Conservation (phyloP, 1,140 invertebrate genomes). For the Phortica variegata region DNA sequence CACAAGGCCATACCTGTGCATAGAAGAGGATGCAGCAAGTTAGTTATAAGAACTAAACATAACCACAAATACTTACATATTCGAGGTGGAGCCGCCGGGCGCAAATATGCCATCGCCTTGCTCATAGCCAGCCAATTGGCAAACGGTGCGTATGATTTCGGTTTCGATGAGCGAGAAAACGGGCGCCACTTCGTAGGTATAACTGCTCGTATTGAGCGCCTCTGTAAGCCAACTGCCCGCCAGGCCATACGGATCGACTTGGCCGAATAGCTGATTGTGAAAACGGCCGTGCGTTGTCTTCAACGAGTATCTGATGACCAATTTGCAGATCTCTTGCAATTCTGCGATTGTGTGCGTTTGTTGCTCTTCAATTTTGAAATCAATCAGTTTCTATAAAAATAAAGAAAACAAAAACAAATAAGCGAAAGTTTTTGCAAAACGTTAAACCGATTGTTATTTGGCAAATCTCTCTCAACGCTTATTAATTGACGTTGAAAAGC, state of each 20-base stretch:
- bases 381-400: conserved; percentile 57
- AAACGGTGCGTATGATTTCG: conserved; percentile 64
- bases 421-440: neutral
- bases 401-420: conserved; percentile 1
- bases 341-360: conserved; percentile 56
- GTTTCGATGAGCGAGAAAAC: conserved; percentile 73
- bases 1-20: conserved; percentile 77
- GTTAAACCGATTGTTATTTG: conserved; percentile 2
- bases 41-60: neutral
- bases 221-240: conserved; percentile 75
- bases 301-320: conserved; percentile 69
- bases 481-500: conserved; percentile 9
- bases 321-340: conserved; percentile 61
- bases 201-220: conserved; percentile 76
- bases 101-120: conserved; percentile 70
- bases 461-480: no score
- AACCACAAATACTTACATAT: no score
- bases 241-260: conserved; percentile 70
- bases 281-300: conserved; percentile 73
- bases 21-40: no score
- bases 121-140: conserved; percentile 67
- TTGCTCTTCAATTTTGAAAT: conserved; percentile 59
- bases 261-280: conserved; percentile 77
- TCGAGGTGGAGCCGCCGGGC: conserved; percentile 85
- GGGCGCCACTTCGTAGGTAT: conserved; percentile 78